phyloP scores from a whole-genome alignment of 2,888 invertebrate genomes.

The Lepidochrysops patricia region DNA sequence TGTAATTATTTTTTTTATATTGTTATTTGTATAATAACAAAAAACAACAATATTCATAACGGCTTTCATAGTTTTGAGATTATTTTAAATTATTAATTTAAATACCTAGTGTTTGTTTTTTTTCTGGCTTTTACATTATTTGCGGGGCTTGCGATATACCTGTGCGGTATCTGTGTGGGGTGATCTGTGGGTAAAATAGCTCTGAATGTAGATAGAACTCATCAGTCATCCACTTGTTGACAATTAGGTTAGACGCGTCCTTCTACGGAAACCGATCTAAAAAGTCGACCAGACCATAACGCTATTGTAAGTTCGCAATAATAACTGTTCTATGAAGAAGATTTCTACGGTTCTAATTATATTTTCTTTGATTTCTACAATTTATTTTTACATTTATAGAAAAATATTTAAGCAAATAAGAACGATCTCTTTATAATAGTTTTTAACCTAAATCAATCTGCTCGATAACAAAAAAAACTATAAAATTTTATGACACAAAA shows the following conservation, averaged over 20 bases:
- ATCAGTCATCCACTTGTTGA: conserved; percentile 15
- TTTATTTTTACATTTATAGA: no score
- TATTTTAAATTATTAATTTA: no score
- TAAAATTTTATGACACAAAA: conserved; percentile 1
- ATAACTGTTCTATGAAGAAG: conserved; percentile 9
- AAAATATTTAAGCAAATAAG: no score
- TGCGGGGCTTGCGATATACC: no score
- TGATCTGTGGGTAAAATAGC: no score
- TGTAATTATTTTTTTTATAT: background rate
- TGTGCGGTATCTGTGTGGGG: no score
- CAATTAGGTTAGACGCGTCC: conserved; percentile 27
- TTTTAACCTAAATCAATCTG: background rate
- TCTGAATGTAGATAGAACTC: background rate
- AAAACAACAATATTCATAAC: no score
- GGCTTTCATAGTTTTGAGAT: no score
- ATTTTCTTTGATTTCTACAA: background rate
- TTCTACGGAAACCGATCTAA: conserved; percentile 34
- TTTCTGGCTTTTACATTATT: no score
- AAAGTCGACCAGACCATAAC: conserved; percentile 29
- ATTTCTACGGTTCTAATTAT: background rate
- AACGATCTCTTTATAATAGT: no score
- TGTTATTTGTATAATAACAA: background rate
- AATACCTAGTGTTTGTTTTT: no score
- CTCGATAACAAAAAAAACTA: background rate
- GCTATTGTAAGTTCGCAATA: conserved; percentile 16